Evolutionary conservation across 2,888 invertebrate genomes (phyloP).

Genomic region (Blera fallax): DNA sequence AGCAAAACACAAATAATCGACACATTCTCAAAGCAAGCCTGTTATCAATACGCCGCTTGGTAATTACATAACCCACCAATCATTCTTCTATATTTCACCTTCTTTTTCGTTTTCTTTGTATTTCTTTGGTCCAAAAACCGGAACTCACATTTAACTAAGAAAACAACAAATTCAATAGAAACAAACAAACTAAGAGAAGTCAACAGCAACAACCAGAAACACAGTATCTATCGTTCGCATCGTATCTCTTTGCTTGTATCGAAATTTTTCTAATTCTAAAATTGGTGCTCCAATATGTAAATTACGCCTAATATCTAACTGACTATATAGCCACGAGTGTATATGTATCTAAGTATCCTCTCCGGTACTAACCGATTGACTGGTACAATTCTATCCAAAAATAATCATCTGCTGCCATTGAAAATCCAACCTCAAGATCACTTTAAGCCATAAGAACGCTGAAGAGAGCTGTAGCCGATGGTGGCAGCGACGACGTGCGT

Average conservation of each 20-base stretch:
- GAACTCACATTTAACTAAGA: neutral
- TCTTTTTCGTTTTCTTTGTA: neutral
- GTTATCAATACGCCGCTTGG: neutral
- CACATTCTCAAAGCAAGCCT: neutral
- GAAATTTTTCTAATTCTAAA: conserved; percentile 14
- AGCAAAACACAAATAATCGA: too few species aligned
- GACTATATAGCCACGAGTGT: neutral
- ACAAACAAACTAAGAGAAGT: neutral
- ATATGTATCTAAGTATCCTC: conserved; percentile 15
- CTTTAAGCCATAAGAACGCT: neutral
- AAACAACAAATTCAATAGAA: conserved; percentile 18
- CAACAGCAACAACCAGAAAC: neutral
- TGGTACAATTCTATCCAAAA: conserved; percentile 31
- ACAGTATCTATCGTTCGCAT: conserved; percentile 1
- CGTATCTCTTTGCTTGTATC: neutral
- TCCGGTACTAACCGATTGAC: conserved; percentile 47
- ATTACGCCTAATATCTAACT: conserved; percentile 18
- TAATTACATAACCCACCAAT: conserved; percentile 1
- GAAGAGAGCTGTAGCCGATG: neutral
- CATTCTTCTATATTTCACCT: neutral
- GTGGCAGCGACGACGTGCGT: neutral
- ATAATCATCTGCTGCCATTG: conserved; percentile 30
- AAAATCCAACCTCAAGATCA: conserved; percentile 48
- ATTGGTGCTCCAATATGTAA: conserved; percentile 61
- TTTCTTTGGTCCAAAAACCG: neutral